Evolutionary conservation across 2,113 vertebrate species (phyloP).

Genomic region (Microcebus griseorufus): DNA sequence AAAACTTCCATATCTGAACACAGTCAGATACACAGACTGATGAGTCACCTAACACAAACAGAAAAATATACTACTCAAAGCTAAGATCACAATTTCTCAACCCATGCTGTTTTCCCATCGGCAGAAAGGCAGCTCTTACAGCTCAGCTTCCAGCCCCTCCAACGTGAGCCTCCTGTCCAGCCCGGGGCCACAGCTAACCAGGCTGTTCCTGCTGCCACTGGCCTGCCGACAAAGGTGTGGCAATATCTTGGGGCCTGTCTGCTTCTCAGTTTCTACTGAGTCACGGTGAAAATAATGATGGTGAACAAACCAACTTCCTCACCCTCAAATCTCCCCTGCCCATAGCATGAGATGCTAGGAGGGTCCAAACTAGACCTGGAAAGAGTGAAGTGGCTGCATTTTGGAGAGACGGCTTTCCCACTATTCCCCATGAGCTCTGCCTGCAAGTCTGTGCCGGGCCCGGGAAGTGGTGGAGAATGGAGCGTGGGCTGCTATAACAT

Average conservation of each 20-base stretch:
- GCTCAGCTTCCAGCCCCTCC: rapidly evolving
- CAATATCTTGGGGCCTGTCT: not conserved
- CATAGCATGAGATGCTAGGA: not conserved
- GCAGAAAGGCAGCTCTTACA: not conserved
- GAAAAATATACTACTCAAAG: constrained; percentile 15
- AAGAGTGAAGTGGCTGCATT: rapidly evolving
- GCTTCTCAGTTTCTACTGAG: not conserved
- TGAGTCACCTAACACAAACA: constrained; percentile 56
- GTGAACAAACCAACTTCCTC: not conserved
- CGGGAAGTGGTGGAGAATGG: rapidly evolving
- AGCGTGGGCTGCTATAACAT: not conserved
- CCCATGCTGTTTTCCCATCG: not conserved
- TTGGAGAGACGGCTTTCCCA: not conserved
- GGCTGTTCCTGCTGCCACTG: not conserved
- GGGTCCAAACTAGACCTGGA: not conserved
- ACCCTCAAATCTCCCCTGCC: not conserved
- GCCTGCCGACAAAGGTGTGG: not conserved
- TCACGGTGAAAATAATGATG: not conserved
- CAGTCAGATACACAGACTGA: constrained; percentile 4
- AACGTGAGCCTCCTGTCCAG: not conserved
- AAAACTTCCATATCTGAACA: constrained; percentile 60
- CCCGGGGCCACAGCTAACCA: not conserved
- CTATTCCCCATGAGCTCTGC: not conserved
- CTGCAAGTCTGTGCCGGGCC: rapidly evolving
- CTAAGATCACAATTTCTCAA: not conserved